phyloP scores from a whole-genome alignment of 2,797 vertebrate genomes.

The Mormyrus hasselquistii region DNA sequence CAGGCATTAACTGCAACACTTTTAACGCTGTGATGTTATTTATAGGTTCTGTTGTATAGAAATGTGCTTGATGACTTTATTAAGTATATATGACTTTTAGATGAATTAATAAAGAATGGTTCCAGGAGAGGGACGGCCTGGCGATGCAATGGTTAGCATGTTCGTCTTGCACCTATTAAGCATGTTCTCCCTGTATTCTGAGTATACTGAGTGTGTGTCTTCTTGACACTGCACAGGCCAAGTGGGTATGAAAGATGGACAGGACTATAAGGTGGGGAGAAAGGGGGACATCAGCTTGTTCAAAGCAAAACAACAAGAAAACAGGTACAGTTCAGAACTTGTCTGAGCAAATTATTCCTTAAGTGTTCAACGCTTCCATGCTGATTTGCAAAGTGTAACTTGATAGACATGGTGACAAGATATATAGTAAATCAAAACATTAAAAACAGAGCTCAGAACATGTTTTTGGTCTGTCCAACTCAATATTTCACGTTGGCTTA shows the following conservation, averaged over 20 bases:
- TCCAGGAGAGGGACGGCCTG: neutral
- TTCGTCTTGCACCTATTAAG: neutral
- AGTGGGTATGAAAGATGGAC: neutral
- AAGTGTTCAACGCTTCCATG: neutral
- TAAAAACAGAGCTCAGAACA: neutral
- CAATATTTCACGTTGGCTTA: neutral
- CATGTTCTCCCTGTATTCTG: neutral
- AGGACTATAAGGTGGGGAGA: neutral
- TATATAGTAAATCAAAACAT: neutral
- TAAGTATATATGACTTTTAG: neutral
- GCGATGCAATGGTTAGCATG: neutral
- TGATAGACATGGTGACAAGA: neutral
- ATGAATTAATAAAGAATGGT: neutral
- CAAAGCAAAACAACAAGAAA: neutral
- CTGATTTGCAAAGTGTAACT: neutral
- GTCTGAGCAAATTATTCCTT: neutral
- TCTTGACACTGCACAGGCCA: neutral
- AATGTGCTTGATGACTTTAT: neutral
- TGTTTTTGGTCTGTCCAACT: neutral
- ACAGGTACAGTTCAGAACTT: neutral
- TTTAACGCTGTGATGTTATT: neutral
- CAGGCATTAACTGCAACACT: neutral
- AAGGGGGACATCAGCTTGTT: neutral
- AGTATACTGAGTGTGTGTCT: neutral
- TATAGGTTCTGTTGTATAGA: conserved; percentile 1